A percentile compares a stretch with the other conserved stretches of the same genome.
Evolutionary conservation across 2,888 invertebrate species (phyloP).

Genomic region (Callyntrura guangdongensis): DNA sequence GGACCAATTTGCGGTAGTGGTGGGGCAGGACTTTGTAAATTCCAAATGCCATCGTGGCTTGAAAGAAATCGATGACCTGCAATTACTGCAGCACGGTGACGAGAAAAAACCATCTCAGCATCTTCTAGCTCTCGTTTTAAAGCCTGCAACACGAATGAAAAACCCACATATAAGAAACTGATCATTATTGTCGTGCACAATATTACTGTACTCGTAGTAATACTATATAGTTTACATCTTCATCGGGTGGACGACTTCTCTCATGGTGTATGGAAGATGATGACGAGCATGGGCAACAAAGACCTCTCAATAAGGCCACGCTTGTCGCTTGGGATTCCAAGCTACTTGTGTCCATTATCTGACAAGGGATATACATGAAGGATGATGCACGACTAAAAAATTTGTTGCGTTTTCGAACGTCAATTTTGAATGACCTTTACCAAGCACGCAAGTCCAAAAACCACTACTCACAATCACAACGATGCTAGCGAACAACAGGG

Average conservation of each 20-base stretch:
- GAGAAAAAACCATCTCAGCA: constrained; percentile 66
- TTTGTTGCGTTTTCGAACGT: background rate
- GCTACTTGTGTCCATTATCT: constrained; percentile 72
- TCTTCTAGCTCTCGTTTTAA: constrained; percentile 62
- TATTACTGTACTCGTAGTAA: background rate
- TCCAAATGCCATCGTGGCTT: constrained; percentile 59
- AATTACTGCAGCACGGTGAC: constrained; percentile 74
- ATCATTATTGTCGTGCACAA: too few species aligned
- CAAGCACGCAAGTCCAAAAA: too few species aligned
- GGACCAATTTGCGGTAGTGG: constrained; percentile 59
- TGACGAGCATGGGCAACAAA: constrained; percentile 60
- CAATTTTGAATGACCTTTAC: too few species aligned
- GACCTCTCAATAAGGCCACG: constrained; percentile 16
- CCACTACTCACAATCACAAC: background rate
- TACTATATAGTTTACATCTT: constrained; percentile 5
- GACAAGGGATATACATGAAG: constrained; percentile 74
- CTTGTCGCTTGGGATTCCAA: constrained; percentile 73
- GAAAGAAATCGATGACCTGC: constrained; percentile 70
- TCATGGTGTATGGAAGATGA: constrained; percentile 21
- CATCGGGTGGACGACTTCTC: background rate
- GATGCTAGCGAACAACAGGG: background rate
- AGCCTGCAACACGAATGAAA: constrained; percentile 12
- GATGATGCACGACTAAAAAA: background rate
- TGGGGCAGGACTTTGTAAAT: constrained; percentile 61
- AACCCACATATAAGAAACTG: background rate